Evolutionary conservation across 2,113 vertebrate species (phyloP).

Genomic region (Bostrychus sinensis): DNA sequence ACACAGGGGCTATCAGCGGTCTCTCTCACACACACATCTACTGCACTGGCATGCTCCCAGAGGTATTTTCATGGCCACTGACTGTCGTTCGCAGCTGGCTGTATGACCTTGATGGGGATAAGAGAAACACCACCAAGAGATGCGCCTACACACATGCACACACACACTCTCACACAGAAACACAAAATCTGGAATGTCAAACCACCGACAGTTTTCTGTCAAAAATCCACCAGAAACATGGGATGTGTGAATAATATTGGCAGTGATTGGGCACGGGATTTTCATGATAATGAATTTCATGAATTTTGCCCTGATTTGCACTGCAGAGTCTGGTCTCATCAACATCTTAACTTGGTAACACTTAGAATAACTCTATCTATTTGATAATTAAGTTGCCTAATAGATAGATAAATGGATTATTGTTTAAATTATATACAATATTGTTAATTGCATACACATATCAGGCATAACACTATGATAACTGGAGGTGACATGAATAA

Average conservation of each 20-base stretch:
- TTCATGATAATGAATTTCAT: constrained; percentile 14
- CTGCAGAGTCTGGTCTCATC: background rate
- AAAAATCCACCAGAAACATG: constrained; percentile 9
- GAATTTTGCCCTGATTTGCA: background rate
- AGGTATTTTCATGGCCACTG: constrained; percentile 48
- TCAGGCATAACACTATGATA: too few species aligned
- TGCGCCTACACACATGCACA: background rate
- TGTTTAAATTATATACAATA: too few species aligned
- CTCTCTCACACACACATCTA: background rate
- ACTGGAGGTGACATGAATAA: too few species aligned
- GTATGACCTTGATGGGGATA: constrained; percentile 53
- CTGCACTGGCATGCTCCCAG: constrained; percentile 24
- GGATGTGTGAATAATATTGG: background rate
- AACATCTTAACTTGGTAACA: too few species aligned
- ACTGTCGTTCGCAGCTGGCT: constrained; percentile 64
- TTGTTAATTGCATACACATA: too few species aligned
- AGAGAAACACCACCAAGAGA: constrained; percentile 44
- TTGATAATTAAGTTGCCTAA: too few species aligned
- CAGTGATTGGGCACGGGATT: constrained; percentile 7
- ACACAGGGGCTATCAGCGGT: constrained; percentile 24
- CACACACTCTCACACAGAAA: constrained; percentile 1
- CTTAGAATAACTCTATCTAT: too few species aligned
- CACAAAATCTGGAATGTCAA: background rate
- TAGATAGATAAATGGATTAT: too few species aligned
- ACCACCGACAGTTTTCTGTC: constrained; percentile 6